Evolutionary conservation across 2,797 vertebrate species (phyloP), one percentile per base, ranked within the genome.

Genomic region (Melanotaenia boesemani): DNA sequence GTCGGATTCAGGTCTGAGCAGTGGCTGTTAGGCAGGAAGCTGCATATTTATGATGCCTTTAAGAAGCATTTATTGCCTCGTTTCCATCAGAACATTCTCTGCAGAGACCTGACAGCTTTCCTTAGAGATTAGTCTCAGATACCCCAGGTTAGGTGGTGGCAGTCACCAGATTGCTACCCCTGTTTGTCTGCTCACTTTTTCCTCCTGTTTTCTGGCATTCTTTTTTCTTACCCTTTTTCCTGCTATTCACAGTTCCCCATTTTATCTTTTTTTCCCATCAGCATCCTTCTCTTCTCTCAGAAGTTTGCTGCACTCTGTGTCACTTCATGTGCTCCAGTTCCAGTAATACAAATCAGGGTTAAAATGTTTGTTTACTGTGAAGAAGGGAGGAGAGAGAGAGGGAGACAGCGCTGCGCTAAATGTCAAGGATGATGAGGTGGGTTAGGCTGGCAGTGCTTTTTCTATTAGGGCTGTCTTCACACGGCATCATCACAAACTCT

Each of bases 1-100:
- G 85, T 86, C 72, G 76, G 84, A 92, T 77, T 80, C 77, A 67
- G 85, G 91, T 88, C 91, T 88, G 88, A 92, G 87, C 84, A 58
- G 80, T 66, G 86, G 77, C 90, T 90, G 90, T 89, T 85, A 88
- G 88, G 85, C 88, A 80, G 84, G 85, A 89, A 85, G 88, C 86
- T 92, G 86, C 92, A 94, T 94, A 94, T 94, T 94, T 92, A 93
- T 94, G 90, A 93, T 79, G 86, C 86, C 89, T 92, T 94, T 92
- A 92, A 92, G 91, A 88, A 88, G 86, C 92, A 93, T 89, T 93
- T 93, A 93, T 90, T 90, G 83, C 90, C 89, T 91, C 78, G 71
- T 92, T 93, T 94, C 86, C 85, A 82, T 91, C 91, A 93, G 86
- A 89, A 84, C 79, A 81, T 81, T 88, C 80, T 93, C 82, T 91